Percentiles rank a stretch among this genome's conserved stretches.
phyloP scores from a whole-genome alignment of 2,113 vertebrate genomes.

The Mus pahari region DNA sequence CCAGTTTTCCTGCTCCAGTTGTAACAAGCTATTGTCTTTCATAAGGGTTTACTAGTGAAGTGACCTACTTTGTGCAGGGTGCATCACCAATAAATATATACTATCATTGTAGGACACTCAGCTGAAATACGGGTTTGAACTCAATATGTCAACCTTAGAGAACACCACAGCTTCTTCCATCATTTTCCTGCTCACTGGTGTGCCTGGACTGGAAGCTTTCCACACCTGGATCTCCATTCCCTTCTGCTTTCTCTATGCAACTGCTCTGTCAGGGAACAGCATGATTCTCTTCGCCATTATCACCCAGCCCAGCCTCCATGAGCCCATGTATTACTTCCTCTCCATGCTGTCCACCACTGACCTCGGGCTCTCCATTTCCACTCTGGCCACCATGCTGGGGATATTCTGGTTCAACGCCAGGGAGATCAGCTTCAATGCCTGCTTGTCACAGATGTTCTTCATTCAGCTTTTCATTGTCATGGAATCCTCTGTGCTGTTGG shows the following conservation, averaged over 20 bases:
- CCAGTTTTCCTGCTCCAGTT: neutral
- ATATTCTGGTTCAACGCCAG: conserved; percentile 72
- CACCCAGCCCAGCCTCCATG: conserved; percentile 62
- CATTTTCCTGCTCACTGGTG: conserved; percentile 68
- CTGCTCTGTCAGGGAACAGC: conserved; percentile 70
- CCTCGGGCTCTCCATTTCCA: conserved; percentile 52
- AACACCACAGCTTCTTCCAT: conserved; percentile 8
- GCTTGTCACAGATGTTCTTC: conserved; percentile 76
- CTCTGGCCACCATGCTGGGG: conserved; percentile 61
- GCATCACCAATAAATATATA: neutral
- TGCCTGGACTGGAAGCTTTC: conserved; percentile 69
- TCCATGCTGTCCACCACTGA: conserved; percentile 72
- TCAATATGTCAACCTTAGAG: conserved; percentile 23
- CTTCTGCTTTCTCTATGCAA: conserved; percentile 74
- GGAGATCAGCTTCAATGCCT: conserved; percentile 69
- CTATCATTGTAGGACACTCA: neutral
- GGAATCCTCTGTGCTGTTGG: conserved; percentile 69
- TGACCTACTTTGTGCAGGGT: neutral
- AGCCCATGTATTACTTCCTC: conserved; percentile 78
- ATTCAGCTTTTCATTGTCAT: conserved; percentile 68
- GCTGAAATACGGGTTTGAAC: neutral
- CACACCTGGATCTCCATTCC: conserved; percentile 76
- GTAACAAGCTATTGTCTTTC: neutral
- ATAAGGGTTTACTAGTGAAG: neutral
- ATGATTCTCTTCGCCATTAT: conserved; percentile 66